A percentile compares a stretch with the other conserved stretches of the same genome.
Conservation (phyloP, 2,797 vertebrate species). For the Neostethus bicornis region DNA sequence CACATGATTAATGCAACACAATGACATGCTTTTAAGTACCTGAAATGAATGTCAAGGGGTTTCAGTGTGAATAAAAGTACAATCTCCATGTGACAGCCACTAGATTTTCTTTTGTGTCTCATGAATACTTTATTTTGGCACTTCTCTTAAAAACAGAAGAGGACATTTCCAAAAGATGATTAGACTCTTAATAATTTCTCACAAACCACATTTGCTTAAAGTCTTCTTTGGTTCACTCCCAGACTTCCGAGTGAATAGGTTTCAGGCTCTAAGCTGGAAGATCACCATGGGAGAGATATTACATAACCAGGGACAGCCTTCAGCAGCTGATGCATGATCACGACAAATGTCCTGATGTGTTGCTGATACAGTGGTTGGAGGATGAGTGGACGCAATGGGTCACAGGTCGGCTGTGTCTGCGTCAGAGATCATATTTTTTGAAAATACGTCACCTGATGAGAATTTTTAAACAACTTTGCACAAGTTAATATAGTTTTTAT, state of each 20-base stretch:
- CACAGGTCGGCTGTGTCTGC: constrained; percentile 31
- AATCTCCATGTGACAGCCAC: neutral
- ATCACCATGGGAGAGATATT: constrained; percentile 46
- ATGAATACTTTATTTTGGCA: constrained; percentile 19
- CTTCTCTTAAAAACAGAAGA: neutral
- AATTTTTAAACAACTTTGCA: too few species aligned
- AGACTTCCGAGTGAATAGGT: constrained; percentile 10
- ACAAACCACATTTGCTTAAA: constrained; percentile 15
- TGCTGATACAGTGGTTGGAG: constrained; percentile 53
- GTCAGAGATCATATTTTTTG: constrained; percentile 23
- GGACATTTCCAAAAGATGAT: constrained; percentile 1
- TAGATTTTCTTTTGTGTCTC: constrained; percentile 13
- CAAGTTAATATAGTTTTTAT: too few species aligned
- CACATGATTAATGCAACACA: constrained; percentile 8
- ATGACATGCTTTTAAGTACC: neutral
- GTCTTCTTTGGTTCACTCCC: constrained; percentile 22
- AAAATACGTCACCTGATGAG: constrained; percentile 18
- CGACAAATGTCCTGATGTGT: constrained; percentile 52
- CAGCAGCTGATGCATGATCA: constrained; percentile 48
- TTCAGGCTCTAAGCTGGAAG: constrained; percentile 12
- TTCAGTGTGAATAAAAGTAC: constrained; percentile 2
- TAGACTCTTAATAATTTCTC: constrained; percentile 1
- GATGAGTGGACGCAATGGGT: constrained; percentile 37
- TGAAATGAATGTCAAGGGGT: neutral
- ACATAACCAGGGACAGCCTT: constrained; percentile 54